These are phyloP conservation scores for Cyaniris semiargus DNA, from an alignment of 2,888 invertebrate genomes.

Conservation along the genomic window DNA sequence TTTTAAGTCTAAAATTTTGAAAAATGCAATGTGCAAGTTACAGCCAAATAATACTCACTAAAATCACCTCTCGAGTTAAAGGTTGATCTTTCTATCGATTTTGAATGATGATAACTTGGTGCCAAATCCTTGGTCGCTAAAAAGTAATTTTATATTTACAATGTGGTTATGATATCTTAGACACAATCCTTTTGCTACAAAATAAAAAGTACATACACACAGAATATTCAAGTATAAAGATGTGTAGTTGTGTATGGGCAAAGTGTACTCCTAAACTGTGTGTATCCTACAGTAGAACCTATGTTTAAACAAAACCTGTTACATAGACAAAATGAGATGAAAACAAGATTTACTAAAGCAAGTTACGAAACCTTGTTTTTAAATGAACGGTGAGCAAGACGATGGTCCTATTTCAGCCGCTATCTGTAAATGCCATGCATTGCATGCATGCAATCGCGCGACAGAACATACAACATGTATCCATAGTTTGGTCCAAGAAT, in stretches of 20 bases:
- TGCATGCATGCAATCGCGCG: conserved; percentile 26
- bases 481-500: not conserved
- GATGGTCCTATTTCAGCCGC: conserved; percentile 1
- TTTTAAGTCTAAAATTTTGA: not conserved
- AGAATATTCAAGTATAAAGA: conserved; percentile 8
- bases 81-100: conserved; percentile 75
- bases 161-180: conserved; percentile 9
- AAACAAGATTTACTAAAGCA: conserved; percentile 3
- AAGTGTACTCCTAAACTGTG: not conserved
- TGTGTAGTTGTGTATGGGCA: not conserved
- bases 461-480: conserved; percentile 14
- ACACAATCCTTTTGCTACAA: conserved; percentile 10
- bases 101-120: conserved; percentile 62
- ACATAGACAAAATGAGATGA: conserved; percentile 8
- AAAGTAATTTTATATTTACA: conserved; percentile 41
- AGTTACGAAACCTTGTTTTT: conserved; percentile 9
- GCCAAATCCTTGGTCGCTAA: conserved; percentile 64
- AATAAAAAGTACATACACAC: conserved; percentile 16
- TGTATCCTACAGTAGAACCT: not conserved
- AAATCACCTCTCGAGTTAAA: conserved; percentile 69
- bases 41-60: conserved; percentile 53
- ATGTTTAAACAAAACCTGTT: conserved; percentile 3
- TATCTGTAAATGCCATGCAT: conserved; percentile 24
- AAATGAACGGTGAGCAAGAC: not conserved
- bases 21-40: conserved; percentile 29